Conservation (phyloP, 2,888 invertebrate genomes). For the Nephrotoma appendiculata region DNA sequence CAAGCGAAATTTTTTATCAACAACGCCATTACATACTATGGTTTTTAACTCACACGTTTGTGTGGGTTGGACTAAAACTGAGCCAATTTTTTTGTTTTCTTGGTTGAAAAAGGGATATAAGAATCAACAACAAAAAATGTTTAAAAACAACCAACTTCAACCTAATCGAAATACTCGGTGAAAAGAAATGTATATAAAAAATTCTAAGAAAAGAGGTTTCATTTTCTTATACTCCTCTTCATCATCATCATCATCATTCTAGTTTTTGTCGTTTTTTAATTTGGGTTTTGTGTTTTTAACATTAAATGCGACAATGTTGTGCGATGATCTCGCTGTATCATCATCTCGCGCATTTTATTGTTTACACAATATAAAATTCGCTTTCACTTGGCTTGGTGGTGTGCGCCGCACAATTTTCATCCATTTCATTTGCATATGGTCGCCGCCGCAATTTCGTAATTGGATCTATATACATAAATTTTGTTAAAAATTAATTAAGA, state of each 20-base stretch:
- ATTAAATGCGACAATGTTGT: background rate
- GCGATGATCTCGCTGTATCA: background rate
- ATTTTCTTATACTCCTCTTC: background rate
- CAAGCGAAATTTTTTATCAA: no score
- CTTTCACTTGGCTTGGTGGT: background rate
- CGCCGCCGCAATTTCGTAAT: background rate
- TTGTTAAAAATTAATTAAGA: background rate
- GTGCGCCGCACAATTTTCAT: background rate
- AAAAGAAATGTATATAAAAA: background rate
- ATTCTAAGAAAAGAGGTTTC: background rate
- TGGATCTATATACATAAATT: background rate
- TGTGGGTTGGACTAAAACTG: no score
- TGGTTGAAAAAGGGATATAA: no score
- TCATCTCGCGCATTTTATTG: background rate
- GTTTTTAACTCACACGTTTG: no score
- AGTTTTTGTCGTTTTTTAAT: background rate
- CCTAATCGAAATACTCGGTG: background rate
- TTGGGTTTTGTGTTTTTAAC: background rate
- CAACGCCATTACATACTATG: no score
- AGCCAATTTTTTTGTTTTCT: no score
- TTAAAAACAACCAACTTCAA: background rate
- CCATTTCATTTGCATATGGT: background rate
- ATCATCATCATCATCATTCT: background rate
- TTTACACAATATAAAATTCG: background rate
- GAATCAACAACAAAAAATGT: background rate